A percentile compares a stretch with the other conserved stretches of the same genome.
Evolutionary conservation across 2,797 vertebrate genomes (phyloP).

Genomic region (Aeoliscus strigatus): DNA sequence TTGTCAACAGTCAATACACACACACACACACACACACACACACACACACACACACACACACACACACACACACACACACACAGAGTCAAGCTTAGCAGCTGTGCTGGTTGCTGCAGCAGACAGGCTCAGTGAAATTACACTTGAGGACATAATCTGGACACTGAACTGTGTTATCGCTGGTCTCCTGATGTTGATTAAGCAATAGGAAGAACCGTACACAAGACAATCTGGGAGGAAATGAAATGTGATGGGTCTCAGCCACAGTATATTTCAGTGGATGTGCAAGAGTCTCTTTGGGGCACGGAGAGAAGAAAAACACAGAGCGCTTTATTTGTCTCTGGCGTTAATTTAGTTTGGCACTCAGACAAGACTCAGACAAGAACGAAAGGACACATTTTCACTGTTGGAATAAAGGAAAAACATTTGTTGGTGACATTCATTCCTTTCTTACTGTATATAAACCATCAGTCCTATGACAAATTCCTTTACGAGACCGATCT

Average conservation of each 20-base stretch:
- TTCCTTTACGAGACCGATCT: conserved; percentile 36
- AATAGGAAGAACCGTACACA: conserved; percentile 38
- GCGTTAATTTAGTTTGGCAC: conserved; percentile 39
- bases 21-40: conserved; percentile 9
- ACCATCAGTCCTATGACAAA: too few species aligned
- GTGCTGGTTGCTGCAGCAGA: conserved; percentile 37
- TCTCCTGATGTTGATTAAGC: conserved; percentile 54
- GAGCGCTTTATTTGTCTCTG: too few species aligned
- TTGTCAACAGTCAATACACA: not conserved
- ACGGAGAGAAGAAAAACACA: not conserved
- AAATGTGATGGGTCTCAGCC: conserved; percentile 53
- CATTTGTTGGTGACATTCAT: too few species aligned
- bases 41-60: too few species aligned
- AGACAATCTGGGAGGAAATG: conserved; percentile 57
- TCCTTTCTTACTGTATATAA: too few species aligned
- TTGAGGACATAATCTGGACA: conserved; percentile 70
- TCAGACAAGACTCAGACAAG: too few species aligned
- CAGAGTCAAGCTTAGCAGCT: conserved; percentile 32
- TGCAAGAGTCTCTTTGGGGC: conserved; percentile 24
- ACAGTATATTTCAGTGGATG: conserved; percentile 34
- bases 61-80: too few species aligned
- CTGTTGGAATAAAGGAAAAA: conserved; percentile 19
- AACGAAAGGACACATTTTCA: too few species aligned
- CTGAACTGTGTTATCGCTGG: conserved; percentile 52
- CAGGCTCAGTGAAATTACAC: conserved; percentile 66